These are phyloP conservation scores for Maniola hyperantus DNA, from an alignment of 2,888 invertebrate genomes.

Conservation along the genomic window DNA sequence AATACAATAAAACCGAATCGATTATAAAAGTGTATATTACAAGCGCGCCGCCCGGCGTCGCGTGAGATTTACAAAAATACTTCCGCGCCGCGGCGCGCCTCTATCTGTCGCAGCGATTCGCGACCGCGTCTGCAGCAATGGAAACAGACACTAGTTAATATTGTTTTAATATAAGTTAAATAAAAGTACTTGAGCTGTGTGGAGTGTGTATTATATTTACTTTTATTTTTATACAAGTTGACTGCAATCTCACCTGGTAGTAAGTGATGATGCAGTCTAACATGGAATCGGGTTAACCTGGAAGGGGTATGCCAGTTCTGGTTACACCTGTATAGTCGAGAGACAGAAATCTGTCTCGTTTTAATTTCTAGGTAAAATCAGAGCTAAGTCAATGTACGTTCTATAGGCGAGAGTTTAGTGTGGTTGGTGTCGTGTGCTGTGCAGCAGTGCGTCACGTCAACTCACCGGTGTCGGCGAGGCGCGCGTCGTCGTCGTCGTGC, in stretches of 20 bases:
- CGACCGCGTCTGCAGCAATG: slow-evolving; percentile 43
- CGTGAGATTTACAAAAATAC: slow-evolving; percentile 73
- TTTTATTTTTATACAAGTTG: no score
- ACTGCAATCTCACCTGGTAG: no score
- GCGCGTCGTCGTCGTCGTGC: slow-evolving; percentile 86
- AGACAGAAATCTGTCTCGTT: no score
- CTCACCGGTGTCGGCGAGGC: slow-evolving; percentile 50
- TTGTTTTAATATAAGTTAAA: slow-evolving; percentile 32
- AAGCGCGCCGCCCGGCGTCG: slow-evolving; percentile 45
- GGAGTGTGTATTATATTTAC: neutral
- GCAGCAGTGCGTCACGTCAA: neutral
- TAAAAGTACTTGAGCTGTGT: slow-evolving; percentile 1
- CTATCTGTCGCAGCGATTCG: slow-evolving; percentile 68
- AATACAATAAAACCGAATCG: slow-evolving; percentile 38
- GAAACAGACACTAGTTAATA: neutral
- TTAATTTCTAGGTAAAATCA: no score
- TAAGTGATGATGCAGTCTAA: no score
- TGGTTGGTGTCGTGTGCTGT: no score
- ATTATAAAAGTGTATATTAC: slow-evolving; percentile 59
- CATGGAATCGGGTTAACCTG: no score
- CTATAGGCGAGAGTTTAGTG: no score
- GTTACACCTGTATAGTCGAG: no score
- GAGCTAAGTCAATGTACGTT: no score
- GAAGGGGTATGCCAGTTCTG: no score
- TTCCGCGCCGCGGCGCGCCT: slow-evolving; percentile 43